Conservation (phyloP, 2,113 vertebrate species). For the Cromileptes altivelis region DNA sequence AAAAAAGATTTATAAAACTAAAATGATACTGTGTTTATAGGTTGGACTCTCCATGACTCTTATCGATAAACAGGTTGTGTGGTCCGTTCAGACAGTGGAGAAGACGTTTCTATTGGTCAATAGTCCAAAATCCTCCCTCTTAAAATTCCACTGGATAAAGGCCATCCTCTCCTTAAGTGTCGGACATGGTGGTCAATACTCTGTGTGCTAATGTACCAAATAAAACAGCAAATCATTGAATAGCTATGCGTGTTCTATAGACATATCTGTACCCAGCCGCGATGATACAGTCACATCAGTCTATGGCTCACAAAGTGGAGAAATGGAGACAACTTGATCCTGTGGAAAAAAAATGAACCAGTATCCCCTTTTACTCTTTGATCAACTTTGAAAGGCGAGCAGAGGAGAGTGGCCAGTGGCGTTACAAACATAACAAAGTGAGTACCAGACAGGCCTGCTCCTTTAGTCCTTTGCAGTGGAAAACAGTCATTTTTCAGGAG, state of each 20-base stretch:
- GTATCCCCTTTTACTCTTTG: conserved; percentile 46
- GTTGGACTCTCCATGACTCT: conserved; percentile 49
- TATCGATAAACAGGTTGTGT: conserved; percentile 38
- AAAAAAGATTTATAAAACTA: conserved; percentile 77
- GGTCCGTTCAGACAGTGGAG: conserved; percentile 63
- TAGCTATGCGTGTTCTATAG: conserved; percentile 46
- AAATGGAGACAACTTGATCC: conserved; percentile 49
- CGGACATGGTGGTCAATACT: conserved; percentile 52
- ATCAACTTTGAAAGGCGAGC: conserved; percentile 68
- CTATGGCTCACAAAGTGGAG: conserved; percentile 72
- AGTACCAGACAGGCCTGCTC: conserved; percentile 60
- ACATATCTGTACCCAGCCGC: conserved; percentile 63
- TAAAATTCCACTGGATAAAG: conserved; percentile 50
- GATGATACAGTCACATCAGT: conserved; percentile 57
- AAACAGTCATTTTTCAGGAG: conserved; percentile 23
- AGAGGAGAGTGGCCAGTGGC: conserved; percentile 53
- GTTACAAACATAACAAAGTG: conserved; percentile 64
- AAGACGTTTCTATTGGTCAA: conserved; percentile 64
- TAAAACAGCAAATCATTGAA: conserved; percentile 56
- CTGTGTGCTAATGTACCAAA: conserved; percentile 71
- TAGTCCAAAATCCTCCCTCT: conserved; percentile 41
- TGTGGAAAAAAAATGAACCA: conserved; percentile 31
- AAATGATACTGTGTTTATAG: conserved; percentile 75
- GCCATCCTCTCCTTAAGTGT: conserved; percentile 40
- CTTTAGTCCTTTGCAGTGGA: conserved; percentile 37